Percentiles rank a stretch among this genome's conserved stretches.
These are phyloP conservation scores for Onchidella celtica DNA, from an alignment of 2,888 invertebrate genomes.

Conservation along the genomic window DNA sequence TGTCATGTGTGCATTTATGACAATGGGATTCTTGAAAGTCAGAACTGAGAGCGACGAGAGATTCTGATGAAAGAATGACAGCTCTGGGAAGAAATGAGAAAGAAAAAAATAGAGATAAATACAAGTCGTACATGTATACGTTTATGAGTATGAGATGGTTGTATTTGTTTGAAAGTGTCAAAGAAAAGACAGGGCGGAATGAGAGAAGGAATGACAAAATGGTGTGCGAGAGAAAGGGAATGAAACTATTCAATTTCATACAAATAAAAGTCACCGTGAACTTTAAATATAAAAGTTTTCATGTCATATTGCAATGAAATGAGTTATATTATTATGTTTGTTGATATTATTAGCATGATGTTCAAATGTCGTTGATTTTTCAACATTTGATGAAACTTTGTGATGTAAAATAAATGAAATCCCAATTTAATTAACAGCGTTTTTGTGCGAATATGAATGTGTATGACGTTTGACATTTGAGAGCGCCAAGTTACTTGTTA, in stretches of 20 bases:
- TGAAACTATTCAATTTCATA: background rate
- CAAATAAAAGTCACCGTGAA: background rate
- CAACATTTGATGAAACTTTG: background rate
- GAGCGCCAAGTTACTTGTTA: too few relatives aligned
- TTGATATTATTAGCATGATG: background rate
- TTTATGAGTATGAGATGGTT: background rate
- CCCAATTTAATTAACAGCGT: background rate
- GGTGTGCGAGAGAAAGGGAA: conserved; percentile 6
- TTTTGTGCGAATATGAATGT: too few relatives aligned
- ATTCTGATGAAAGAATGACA: too few relatives aligned
- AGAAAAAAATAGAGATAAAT: too few relatives aligned
- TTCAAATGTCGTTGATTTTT: background rate
- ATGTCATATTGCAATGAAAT: background rate
- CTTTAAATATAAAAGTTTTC: background rate
- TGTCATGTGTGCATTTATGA: too few relatives aligned
- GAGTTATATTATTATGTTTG: background rate
- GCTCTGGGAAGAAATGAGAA: too few relatives aligned
- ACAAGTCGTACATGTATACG: too few relatives aligned
- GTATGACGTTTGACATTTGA: too few relatives aligned
- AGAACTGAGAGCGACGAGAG: too few relatives aligned
- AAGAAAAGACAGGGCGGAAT: conserved; percentile 7
- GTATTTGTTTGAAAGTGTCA: background rate
- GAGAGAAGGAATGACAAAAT: conserved; percentile 18
- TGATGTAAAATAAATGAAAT: background rate
- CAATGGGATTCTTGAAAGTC: too few relatives aligned